Evolutionary conservation across 2,888 invertebrate species (phyloP).

Genomic region (Nymphalis polychloros): DNA sequence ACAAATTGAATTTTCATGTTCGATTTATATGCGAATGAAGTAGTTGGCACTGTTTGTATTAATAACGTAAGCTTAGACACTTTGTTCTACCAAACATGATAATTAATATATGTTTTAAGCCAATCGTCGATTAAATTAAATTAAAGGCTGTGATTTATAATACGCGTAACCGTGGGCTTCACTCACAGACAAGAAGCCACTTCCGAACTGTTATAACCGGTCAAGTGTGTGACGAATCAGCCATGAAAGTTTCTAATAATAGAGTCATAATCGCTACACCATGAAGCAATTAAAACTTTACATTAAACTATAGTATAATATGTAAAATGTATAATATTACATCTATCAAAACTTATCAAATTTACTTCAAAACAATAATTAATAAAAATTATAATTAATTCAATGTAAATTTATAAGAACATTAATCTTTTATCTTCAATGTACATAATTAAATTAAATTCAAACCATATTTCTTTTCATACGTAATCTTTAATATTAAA

Average conservation of each 20-base stretch:
- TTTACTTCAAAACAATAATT: no score
- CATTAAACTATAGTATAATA: neutral
- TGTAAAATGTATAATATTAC: neutral
- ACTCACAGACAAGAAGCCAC: slow-evolving; percentile 22
- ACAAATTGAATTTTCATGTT: neutral
- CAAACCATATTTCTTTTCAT: no score
- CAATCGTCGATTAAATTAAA: slow-evolving; percentile 17
- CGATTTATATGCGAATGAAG: no score
- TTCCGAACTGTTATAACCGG: slow-evolving; percentile 29
- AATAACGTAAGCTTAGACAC: neutral
- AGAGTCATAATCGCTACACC: slow-evolving; percentile 3
- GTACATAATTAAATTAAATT: no score
- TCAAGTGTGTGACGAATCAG: slow-evolving; percentile 14
- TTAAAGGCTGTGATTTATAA: slow-evolving; percentile 23
- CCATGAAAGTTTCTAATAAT: slow-evolving; percentile 10
- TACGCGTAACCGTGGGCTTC: slow-evolving; percentile 17
- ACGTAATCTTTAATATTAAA: no score
- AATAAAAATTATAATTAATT: no score
- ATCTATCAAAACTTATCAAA: no score
- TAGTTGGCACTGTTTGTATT: neutral
- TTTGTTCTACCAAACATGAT: slow-evolving; percentile 18
- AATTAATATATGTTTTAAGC: slow-evolving; percentile 16
- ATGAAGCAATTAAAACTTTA: slow-evolving; percentile 5
- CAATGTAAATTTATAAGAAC: no score
- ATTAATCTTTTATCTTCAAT: no score